A percentile compares a stretch with the other conserved stretches of the same genome.
Conservation (phyloP, 2,113 vertebrate species). For the Rhynchomys soricoides region DNA sequence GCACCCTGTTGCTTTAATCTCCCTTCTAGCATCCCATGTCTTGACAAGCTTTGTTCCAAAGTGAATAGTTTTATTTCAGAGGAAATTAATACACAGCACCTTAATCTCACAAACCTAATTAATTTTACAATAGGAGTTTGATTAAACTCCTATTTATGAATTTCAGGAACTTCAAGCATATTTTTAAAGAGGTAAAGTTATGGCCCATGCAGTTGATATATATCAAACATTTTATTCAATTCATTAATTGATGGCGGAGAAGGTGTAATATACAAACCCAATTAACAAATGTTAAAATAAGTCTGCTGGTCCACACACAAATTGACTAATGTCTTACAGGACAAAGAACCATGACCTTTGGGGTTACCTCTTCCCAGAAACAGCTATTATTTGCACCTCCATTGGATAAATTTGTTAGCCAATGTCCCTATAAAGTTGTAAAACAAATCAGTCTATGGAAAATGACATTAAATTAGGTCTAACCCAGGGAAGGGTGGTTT, state of each 20-base stretch:
- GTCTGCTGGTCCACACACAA: constrained; percentile 7
- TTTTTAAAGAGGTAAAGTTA: constrained; percentile 43
- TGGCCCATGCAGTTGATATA: constrained; percentile 22
- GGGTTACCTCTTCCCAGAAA: constrained; percentile 37
- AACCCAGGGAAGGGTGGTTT: neutral
- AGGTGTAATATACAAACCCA: neutral
- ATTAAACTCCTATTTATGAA: constrained; percentile 56
- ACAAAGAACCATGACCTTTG: constrained; percentile 47
- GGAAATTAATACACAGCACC: neutral
- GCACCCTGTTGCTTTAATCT: neutral
- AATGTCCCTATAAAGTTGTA: neutral
- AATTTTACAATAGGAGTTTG: constrained; percentile 48
- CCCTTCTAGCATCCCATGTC: too few species aligned
- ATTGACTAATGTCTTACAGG: constrained; percentile 42
- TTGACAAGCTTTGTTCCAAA: neutral
- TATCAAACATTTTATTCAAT: constrained; percentile 43
- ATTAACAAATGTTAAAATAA: constrained; percentile 55
- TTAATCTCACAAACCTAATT: constrained; percentile 34
- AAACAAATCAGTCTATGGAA: constrained; percentile 20
- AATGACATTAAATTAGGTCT: neutral
- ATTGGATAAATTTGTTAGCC: constrained; percentile 32
- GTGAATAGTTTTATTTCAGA: neutral
- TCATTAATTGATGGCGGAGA: constrained; percentile 40
- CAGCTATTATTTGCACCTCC: constrained; percentile 29
- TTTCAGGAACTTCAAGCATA: neutral